Conservation (phyloP, 1,140 invertebrate species). For the Paraescarpia echinospica region DNA sequence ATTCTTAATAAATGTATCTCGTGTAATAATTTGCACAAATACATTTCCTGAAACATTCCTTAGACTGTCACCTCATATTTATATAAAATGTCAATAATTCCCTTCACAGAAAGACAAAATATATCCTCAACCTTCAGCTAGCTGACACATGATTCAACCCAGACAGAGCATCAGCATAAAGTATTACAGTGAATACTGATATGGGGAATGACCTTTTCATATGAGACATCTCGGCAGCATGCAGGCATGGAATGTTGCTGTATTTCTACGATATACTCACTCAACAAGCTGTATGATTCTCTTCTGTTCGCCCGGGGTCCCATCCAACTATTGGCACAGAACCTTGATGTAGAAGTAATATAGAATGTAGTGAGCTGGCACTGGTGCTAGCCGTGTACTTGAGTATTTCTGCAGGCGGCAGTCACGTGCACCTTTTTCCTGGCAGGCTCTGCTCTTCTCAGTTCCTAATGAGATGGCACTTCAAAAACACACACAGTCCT, state of each 20-base stretch:
- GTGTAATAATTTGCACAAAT: background rate
- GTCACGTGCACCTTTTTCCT: background rate
- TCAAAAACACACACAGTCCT: background rate
- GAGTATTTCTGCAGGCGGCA: background rate
- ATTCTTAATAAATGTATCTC: background rate
- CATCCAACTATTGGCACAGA: background rate
- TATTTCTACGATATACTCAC: background rate
- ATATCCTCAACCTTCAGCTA: background rate
- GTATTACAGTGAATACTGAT: background rate
- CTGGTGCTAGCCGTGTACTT: background rate
- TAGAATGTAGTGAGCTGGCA: background rate
- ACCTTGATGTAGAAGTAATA: background rate
- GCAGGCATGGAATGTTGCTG: background rate
- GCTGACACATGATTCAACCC: background rate
- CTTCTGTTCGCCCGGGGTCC: background rate
- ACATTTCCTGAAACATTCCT: background rate
- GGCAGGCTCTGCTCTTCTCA: background rate
- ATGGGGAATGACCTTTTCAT: background rate
- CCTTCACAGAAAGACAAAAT: background rate
- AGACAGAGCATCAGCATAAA: background rate
- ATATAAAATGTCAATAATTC: background rate
- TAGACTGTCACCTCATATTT: background rate
- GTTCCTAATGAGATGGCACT: background rate
- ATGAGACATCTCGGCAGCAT: background rate
- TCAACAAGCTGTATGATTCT: slow-evolving; percentile 1